Percentiles rank a stretch among this genome's conserved stretches.
phyloP scores from a whole-genome alignment of 2,888 invertebrate species.

The Dynastes hyllus region DNA sequence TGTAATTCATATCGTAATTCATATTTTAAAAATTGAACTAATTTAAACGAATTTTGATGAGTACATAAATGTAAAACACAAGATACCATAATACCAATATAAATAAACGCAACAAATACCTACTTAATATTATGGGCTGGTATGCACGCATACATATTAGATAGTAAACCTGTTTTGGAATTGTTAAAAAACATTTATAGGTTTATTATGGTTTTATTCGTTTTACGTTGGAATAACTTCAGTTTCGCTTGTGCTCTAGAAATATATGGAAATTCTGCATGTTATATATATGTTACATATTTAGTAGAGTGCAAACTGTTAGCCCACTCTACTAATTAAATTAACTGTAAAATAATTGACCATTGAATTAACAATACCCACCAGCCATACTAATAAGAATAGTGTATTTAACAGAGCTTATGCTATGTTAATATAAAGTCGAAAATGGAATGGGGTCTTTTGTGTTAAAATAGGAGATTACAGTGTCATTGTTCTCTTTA shows the following conservation, averaged over 20 bases:
- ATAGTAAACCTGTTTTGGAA: conserved; percentile 1
- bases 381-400: conserved; percentile 33
- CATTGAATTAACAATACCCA: conserved; percentile 48
- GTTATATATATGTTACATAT: conserved; percentile 49
- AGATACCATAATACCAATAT: too few relatives aligned
- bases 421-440: conserved; percentile 36
- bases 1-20: too few relatives aligned
- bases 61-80: too few relatives aligned
- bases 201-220: background rate
- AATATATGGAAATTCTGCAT: conserved; percentile 41
- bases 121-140: too few relatives aligned
- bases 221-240: background rate
- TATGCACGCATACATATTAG: background rate
- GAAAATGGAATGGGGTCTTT: conserved; percentile 41
- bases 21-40: too few relatives aligned
- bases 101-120: too few relatives aligned
- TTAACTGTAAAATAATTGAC: conserved; percentile 54
- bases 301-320: conserved; percentile 52
- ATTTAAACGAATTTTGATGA: too few relatives aligned
- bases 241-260: conserved; percentile 35
- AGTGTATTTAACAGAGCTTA: conserved; percentile 8
- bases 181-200: conserved; percentile 9
- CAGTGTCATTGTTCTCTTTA: conserved; percentile 49
- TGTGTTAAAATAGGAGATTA: conserved; percentile 34
- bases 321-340: conserved; percentile 54